Percentiles rank a stretch among this genome's conserved stretches.
These are phyloP conservation scores for Cottoperca gobio DNA, from an alignment of 2,797 vertebrate genomes.

Conservation along the genomic window DNA sequence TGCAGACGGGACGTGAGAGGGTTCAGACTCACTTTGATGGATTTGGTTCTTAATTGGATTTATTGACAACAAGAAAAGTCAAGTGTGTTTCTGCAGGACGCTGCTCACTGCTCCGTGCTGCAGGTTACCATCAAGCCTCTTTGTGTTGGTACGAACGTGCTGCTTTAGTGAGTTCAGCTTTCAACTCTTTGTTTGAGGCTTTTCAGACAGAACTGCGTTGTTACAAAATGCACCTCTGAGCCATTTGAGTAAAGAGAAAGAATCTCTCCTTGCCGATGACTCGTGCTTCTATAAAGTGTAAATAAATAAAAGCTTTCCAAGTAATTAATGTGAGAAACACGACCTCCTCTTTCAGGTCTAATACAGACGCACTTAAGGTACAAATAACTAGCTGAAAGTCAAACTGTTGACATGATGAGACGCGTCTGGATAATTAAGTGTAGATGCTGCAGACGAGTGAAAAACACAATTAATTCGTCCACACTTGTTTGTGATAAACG, in stretches of 20 bases:
- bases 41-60: neutral
- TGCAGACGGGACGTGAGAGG: neutral
- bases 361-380: neutral
- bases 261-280: neutral
- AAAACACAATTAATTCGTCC: conserved; percentile 12
- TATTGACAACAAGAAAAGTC: neutral
- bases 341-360: neutral
- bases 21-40: neutral
- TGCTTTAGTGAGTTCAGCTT: neutral
- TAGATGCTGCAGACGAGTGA: neutral
- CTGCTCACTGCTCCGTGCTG: neutral
- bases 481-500: neutral
- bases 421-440: conserved; percentile 13
- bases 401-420: conserved; percentile 11
- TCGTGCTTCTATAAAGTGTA: neutral
- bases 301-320: neutral
- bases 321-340: neutral
- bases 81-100: neutral
- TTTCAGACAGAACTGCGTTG: neutral
- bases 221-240: neutral
- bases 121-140: neutral
- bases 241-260: neutral
- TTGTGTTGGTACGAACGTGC: neutral
- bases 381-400: neutral
- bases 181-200: neutral